Evolutionary conservation across 1,140 invertebrate genomes (phyloP).

Genomic region (Drosophila sproati): DNA sequence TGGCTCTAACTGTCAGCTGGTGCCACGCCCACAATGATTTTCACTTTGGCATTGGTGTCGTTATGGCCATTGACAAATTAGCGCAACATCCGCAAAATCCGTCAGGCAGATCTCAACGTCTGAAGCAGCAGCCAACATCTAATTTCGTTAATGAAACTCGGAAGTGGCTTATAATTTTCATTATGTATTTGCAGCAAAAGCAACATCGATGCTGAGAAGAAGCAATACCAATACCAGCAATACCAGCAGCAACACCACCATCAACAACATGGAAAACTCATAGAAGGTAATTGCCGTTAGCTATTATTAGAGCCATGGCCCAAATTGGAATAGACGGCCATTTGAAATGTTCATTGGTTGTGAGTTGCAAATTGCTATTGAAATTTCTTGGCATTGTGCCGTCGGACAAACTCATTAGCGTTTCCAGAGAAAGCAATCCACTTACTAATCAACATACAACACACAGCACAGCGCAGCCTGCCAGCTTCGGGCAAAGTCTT

Average conservation of each 20-base stretch:
- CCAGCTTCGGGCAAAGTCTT: not conserved
- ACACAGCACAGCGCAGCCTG: slow-evolving; percentile 22
- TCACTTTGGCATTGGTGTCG: slow-evolving; percentile 60
- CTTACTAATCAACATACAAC: slow-evolving; percentile 67
- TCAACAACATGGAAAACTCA: slow-evolving; percentile 50
- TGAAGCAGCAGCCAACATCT: slow-evolving; percentile 51
- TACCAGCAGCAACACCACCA: slow-evolving; percentile 17
- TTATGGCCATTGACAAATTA: slow-evolving; percentile 79
- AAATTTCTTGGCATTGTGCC: slow-evolving; percentile 59
- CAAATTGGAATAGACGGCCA: slow-evolving; percentile 34
- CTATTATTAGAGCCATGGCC: slow-evolving; percentile 67
- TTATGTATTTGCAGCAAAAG: slow-evolving; percentile 58
- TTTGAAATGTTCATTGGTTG: slow-evolving; percentile 34
- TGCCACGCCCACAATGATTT: slow-evolving; percentile 69
- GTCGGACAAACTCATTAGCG: slow-evolving; percentile 59
- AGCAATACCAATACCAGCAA: slow-evolving; percentile 13
- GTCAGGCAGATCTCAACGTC: slow-evolving; percentile 41
- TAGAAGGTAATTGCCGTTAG: slow-evolving; percentile 67
- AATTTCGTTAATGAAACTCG: slow-evolving; percentile 83
- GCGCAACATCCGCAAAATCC: slow-evolving; percentile 74
- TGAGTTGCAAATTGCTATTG: slow-evolving; percentile 67
- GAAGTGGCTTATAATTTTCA: slow-evolving; percentile 78
- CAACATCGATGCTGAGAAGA: slow-evolving; percentile 35
- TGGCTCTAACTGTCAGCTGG: slow-evolving; percentile 4
- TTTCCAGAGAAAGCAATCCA: slow-evolving; percentile 18